These are phyloP conservation scores for Platalea minor DNA, from an alignment of 2,797 vertebrate genomes.

Conservation along the genomic window DNA sequence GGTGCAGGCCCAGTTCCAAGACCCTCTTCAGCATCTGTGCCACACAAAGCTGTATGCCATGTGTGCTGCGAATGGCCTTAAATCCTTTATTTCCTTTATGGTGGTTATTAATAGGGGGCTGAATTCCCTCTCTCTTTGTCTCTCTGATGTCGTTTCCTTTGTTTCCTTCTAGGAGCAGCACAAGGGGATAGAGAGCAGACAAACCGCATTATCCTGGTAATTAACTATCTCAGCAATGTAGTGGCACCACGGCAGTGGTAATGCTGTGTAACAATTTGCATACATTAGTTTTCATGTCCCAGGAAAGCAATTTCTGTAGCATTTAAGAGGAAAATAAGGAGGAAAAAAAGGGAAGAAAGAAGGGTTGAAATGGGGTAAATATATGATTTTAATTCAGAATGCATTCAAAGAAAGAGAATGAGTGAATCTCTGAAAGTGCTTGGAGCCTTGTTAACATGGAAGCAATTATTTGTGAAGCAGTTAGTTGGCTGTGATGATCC, in stretches of 20 bases:
- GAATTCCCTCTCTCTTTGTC: conserved; percentile 25
- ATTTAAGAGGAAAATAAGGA: conserved; percentile 25
- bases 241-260: background rate
- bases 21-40: conserved; percentile 21
- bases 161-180: conserved; percentile 46
- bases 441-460: background rate
- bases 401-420: background rate
- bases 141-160: conserved; percentile 34
- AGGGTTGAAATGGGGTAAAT: background rate
- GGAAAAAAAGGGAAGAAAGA: background rate
- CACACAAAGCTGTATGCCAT: background rate
- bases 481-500: background rate
- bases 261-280: conserved; percentile 58
- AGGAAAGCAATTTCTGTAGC: conserved; percentile 30
- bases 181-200: conserved; percentile 44
- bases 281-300: conserved; percentile 48
- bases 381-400: background rate
- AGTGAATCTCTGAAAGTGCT: background rate
- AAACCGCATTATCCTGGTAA: conserved; percentile 50
- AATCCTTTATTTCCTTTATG: conserved; percentile 55
- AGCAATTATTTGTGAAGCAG: background rate
- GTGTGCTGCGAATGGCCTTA: conserved; percentile 10
- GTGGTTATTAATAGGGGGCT: conserved; percentile 35
- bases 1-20: background rate
- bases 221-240: conserved; percentile 56